These are phyloP conservation scores for Enteromius radiatus DNA, from an alignment of 2,797 vertebrate genomes.

Conservation along the genomic window DNA sequence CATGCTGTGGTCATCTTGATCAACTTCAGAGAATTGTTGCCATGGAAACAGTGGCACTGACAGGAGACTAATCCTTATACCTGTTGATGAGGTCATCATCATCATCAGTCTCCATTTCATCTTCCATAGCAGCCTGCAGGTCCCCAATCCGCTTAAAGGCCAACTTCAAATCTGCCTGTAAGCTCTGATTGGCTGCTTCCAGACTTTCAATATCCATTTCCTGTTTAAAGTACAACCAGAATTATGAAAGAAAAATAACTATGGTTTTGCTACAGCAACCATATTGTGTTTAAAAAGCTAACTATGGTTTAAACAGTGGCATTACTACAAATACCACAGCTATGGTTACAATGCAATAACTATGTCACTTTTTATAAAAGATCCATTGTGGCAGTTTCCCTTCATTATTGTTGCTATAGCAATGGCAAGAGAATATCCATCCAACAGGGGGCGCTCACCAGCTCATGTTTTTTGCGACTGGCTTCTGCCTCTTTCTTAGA, in stretches of 20 bases:
- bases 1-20: slow-evolving; percentile 13
- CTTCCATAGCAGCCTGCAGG: slow-evolving; percentile 96
- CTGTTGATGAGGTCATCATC: slow-evolving; percentile 97
- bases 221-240: slow-evolving; percentile 68
- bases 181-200: slow-evolving; percentile 97
- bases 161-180: slow-evolving; percentile 95
- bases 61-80: slow-evolving; percentile 68
- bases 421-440: not conserved
- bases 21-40: not conserved
- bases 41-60: not conserved
- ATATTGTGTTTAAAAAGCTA: not conserved
- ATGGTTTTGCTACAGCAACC: not conserved
- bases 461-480: slow-evolving; percentile 95
- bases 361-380: slow-evolving; percentile 3
- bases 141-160: slow-evolving; percentile 98
- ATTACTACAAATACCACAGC: not conserved
- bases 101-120: slow-evolving; percentile 98
- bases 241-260: not conserved
- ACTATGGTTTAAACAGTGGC: not conserved
- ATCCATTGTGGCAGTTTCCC: not conserved
- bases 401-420: not conserved
- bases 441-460: slow-evolving; percentile 77
- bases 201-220: slow-evolving; percentile 98
- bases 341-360: not conserved
- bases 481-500: slow-evolving; percentile 94